A percentile compares a stretch with the other conserved stretches of the same genome.
These are phyloP conservation scores for Antigone vipio DNA, from an alignment of 2,113 vertebrate genomes.

Conservation along the genomic window DNA sequence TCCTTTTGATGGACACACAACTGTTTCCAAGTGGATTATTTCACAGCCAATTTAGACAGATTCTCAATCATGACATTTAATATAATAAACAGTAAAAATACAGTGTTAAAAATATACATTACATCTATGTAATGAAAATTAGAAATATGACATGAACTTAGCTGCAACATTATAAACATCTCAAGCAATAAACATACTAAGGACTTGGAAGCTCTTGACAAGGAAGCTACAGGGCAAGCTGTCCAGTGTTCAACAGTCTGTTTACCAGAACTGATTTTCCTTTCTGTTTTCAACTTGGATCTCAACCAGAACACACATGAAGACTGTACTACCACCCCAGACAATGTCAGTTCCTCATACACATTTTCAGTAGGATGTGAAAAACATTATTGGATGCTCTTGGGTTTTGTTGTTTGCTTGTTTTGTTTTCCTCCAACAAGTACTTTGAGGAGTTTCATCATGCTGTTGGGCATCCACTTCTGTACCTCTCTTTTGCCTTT, in stretches of 20 bases:
- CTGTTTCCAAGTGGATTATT: background rate
- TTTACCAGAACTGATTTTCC: background rate
- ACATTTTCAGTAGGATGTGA: background rate
- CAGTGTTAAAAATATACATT: background rate
- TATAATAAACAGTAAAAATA: background rate
- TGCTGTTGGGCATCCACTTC: background rate
- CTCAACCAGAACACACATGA: constrained; percentile 22
- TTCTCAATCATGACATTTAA: background rate
- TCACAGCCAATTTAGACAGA: background rate
- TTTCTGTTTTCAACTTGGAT: background rate
- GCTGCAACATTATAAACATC: background rate
- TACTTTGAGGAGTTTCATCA: background rate
- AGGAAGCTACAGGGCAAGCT: background rate
- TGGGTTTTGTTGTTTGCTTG: background rate
- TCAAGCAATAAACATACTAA: background rate
- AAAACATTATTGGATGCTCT: background rate
- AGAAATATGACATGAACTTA: background rate
- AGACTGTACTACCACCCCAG: background rate
- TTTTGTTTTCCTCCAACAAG: background rate
- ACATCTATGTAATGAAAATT: background rate
- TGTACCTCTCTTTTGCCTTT: background rate
- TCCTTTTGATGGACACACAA: background rate
- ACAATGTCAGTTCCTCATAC: background rate
- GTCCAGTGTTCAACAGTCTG: background rate
- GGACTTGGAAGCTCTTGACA: background rate